phyloP scores from a whole-genome alignment of 2,797 vertebrate genomes.

The Lophotriccus pileatus region DNA sequence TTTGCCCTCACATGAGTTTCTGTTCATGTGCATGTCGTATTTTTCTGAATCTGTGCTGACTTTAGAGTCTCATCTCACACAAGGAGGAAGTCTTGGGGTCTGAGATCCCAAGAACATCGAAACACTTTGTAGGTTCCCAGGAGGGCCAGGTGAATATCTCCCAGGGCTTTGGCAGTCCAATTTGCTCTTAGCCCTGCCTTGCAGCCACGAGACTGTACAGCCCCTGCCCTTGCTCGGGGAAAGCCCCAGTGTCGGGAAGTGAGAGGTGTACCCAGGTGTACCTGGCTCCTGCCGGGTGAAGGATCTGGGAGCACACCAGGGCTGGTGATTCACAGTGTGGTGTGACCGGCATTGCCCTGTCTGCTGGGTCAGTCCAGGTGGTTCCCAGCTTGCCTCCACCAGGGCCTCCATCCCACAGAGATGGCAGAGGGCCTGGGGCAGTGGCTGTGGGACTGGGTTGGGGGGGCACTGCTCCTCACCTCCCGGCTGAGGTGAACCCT shows the following conservation, averaged over 20 bases:
- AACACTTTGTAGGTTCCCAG: neutral
- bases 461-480: neutral
- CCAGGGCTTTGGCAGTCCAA: neutral
- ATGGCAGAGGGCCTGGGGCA: neutral
- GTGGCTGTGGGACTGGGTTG: neutral
- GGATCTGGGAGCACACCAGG: accelerated
- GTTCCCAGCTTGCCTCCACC: neutral
- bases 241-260: accelerated
- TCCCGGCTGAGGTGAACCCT: neutral
- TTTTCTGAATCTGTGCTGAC: neutral
- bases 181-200: neutral
- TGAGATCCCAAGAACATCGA: neutral
- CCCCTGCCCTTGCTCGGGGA: neutral
- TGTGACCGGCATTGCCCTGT: accelerated
- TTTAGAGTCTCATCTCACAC: neutral
- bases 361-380: neutral
- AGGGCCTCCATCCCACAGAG: neutral
- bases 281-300: neutral
- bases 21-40: accelerated
- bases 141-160: neutral
- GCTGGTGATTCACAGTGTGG: neutral
- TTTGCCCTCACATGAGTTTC: neutral
- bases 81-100: neutral
- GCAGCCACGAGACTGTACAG: neutral
- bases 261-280: neutral